Conservation (phyloP, 2,113 vertebrate species). For the Neofelis nebulosa region DNA sequence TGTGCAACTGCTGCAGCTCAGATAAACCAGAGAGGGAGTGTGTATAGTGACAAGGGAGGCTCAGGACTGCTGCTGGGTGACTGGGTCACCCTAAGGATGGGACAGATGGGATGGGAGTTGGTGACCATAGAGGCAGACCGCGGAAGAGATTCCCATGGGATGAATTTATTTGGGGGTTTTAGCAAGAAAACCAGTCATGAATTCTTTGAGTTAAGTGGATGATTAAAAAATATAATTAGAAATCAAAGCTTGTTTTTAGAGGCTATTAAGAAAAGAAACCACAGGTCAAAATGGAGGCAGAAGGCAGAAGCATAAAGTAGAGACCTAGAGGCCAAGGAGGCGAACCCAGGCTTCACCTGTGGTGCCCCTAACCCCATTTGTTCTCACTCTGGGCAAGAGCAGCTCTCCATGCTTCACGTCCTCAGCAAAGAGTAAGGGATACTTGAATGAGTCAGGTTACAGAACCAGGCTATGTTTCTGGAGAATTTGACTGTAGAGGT, state of each 20-base stretch:
- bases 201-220: neutral
- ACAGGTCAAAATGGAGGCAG: neutral
- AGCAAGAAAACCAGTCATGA: neutral
- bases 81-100: neutral
- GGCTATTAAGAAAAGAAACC: neutral
- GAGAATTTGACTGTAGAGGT: neutral
- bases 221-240: neutral
- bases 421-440: neutral
- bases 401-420: neutral
- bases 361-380: too few species aligned
- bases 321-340: neutral
- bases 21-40: neutral
- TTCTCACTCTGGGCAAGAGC: neutral
- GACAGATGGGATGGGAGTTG: neutral
- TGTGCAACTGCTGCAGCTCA: neutral
- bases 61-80: neutral
- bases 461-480: neutral
- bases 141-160: neutral
- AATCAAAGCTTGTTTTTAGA: neutral
- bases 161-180: neutral
- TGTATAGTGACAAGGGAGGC: neutral
- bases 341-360: neutral
- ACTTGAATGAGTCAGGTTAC: neutral
- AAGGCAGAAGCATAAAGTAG: neutral
- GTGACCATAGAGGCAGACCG: neutral